phyloP scores from a whole-genome alignment of 2,797 vertebrate genomes.

The Perodicticus potto region DNA sequence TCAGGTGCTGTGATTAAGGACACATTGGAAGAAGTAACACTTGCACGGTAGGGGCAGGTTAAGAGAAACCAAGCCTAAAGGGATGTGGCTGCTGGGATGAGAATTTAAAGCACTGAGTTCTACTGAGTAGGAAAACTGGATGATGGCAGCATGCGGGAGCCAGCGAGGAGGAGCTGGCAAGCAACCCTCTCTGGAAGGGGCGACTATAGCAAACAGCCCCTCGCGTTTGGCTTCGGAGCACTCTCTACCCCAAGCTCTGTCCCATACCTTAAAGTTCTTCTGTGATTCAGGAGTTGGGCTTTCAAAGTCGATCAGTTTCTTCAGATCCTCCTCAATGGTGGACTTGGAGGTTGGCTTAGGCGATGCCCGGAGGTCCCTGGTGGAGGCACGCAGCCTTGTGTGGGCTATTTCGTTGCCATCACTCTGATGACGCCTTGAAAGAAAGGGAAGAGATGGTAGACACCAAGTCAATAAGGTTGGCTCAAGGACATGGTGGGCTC shows the following conservation, averaged over 20 bases:
- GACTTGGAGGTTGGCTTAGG: conserved; percentile 95
- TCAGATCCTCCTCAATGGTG: conserved; percentile 96
- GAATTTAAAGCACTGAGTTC: background rate
- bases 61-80: background rate
- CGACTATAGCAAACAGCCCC: background rate
- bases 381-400: conserved; percentile 94
- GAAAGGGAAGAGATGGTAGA: conserved; percentile 77
- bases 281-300: conserved; percentile 93
- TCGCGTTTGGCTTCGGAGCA: background rate
- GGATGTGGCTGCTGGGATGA: background rate
- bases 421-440: conserved; percentile 95
- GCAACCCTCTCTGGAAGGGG: background rate
- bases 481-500: conserved; percentile 34
- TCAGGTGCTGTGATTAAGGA: background rate
- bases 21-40: background rate
- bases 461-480: conserved; percentile 66
- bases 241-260: background rate
- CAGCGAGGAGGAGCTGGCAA: background rate
- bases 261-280: conserved; percentile 94
- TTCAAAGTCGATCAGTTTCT: conserved; percentile 97
- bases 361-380: conserved; percentile 94
- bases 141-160: background rate
- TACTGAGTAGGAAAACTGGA: background rate
- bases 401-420: conserved; percentile 94
- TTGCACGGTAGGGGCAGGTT: background rate